Conservation (phyloP, 2,113 vertebrate species). For the Tichodroma muraria region DNA sequence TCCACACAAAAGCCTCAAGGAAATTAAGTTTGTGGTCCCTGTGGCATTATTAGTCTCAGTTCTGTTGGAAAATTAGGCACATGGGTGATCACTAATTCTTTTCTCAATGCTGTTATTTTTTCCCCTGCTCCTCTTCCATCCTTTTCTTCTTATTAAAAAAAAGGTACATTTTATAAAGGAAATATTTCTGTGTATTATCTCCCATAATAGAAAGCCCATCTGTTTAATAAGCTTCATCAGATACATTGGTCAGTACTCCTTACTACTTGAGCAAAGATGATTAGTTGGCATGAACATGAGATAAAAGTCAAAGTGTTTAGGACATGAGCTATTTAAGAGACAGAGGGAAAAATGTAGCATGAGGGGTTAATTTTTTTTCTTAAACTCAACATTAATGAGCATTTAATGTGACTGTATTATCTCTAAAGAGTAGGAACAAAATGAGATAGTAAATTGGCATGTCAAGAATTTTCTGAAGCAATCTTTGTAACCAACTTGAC, state of each 20-base stretch:
- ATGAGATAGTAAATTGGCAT: conserved; percentile 31
- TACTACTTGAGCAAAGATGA: not conserved
- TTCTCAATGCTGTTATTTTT: not conserved
- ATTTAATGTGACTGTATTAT: conserved; percentile 21
- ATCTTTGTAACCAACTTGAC: not conserved
- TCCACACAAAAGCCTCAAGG: not conserved
- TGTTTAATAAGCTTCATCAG: conserved; percentile 6
- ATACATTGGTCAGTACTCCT: not conserved
- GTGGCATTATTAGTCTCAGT: not conserved
- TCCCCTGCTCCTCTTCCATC: not conserved
- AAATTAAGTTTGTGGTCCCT: not conserved
- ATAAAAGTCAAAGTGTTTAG: not conserved
- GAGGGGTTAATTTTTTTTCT: not conserved
- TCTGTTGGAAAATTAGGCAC: not conserved
- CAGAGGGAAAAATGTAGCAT: not conserved
- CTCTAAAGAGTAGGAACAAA: conserved; percentile 14
- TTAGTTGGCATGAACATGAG: not conserved
- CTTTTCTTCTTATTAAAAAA: not conserved
- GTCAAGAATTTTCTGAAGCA: conserved; percentile 34
- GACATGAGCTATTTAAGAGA: conserved; percentile 33
- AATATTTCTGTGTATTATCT: not conserved
- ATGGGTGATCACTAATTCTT: not conserved
- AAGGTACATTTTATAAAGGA: not conserved
- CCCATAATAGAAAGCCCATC: not conserved
- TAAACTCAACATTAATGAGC: conserved; percentile 11